These are phyloP conservation scores for Scaptomyza cyrtandrae DNA, from an alignment of 2,888 invertebrate species.

Conservation along the genomic window DNA sequence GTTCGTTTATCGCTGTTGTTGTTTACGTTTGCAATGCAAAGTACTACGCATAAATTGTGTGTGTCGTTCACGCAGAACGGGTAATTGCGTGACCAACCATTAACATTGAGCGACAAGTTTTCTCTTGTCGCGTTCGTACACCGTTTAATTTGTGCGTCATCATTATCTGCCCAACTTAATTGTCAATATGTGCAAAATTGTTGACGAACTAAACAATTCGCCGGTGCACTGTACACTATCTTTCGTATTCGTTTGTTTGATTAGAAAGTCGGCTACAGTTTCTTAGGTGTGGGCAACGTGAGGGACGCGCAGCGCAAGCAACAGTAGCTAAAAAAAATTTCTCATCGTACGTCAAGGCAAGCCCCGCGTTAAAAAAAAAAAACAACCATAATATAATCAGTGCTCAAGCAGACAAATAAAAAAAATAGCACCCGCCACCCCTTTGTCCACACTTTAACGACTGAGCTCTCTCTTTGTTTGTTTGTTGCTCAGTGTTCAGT, in stretches of 20 bases:
- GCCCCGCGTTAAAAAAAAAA: constrained; percentile 45
- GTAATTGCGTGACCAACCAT: constrained; percentile 6
- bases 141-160: constrained; percentile 73
- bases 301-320: constrained; percentile 31
- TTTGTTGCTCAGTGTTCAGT: constrained; percentile 33
- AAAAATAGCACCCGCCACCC: constrained; percentile 32
- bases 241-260: constrained; percentile 62
- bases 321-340: constrained; percentile 59
- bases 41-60: constrained; percentile 1
- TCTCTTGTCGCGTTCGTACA: constrained; percentile 31
- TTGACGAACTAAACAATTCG: constrained; percentile 50
- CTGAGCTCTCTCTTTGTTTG: constrained; percentile 3
- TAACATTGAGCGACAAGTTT: constrained; percentile 33
- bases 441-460: constrained; percentile 9
- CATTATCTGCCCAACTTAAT: constrained; percentile 46
- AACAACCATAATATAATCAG: constrained; percentile 45
- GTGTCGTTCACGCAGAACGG: background rate
- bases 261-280: constrained; percentile 69
- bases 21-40: constrained; percentile 1
- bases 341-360: constrained; percentile 43
- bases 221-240: constrained; percentile 64
- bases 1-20: background rate
- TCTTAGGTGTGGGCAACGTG: constrained; percentile 20
- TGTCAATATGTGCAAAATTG: constrained; percentile 53
- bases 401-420: constrained; percentile 46